Base-by-base conservation (phyloP, 2,888 invertebrate genomes). In the Mesorhabditis spiculigera region DNA sequence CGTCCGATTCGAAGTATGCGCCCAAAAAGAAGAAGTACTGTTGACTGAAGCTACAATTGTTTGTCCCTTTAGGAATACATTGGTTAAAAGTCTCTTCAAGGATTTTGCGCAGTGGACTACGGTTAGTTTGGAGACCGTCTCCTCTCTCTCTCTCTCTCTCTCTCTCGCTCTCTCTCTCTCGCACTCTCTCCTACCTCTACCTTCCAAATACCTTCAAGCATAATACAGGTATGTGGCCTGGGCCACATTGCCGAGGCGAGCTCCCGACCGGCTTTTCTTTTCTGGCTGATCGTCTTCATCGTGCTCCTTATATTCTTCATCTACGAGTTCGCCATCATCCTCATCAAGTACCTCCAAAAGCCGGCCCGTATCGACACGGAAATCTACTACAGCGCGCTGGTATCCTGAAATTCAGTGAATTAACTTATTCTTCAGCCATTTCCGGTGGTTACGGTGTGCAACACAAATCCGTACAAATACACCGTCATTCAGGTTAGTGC, bases 401-500 rank as follows among this genome's bases (percentile, higher is more conserved):
- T 63, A 8, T 13, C 8, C n/a, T 10, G n/a, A 50, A 50, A 50
- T 50, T n/a, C 8, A 50, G 58, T 13, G n/a, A 50, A 50, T 50
- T 10, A 10, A 50, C 8, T 50, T 13, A 50, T 50, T 13, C n/a
- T 65, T 28, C 68, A 77, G 75, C 63, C 65, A 5, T 79, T 78
- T 66, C 79, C 79, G n/a, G 75, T 75, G 8, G 77, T 79, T 5
- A 78, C 79, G n/a, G 72, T 79, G 41, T 79, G 79, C 74, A 78
- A 78, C 66, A 70, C 73, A 68, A 79, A 79, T 68, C 78, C 79
- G 0, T 78, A 78, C 71, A 78, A 78, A 68, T 75, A 71, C 66
- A 64, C 67, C 0, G 71, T 71, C 5, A 74, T 76, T 65, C 68
- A 74, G 58, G 58, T 50, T 28, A 28, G 28, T 28, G 28, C 28